These are phyloP conservation scores for Perognathus longimembris DNA, from an alignment of 2,113 vertebrate genomes.

Conservation along the genomic window DNA sequence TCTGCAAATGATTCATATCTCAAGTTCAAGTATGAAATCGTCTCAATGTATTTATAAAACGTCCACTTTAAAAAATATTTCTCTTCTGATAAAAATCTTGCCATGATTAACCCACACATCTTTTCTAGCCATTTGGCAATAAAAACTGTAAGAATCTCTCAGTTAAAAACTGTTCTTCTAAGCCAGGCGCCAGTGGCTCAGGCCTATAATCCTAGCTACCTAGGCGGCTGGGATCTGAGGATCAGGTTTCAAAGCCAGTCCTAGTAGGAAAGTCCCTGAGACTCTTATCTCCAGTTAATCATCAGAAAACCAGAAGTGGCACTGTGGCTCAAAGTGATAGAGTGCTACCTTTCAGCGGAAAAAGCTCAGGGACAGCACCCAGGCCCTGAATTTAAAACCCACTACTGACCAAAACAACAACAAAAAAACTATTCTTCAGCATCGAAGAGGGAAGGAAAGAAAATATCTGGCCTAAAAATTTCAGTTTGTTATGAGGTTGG, in stretches of 20 bases:
- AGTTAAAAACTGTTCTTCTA: background rate
- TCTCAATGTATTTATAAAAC: constrained; percentile 9
- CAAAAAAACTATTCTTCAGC: background rate
- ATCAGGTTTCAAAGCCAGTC: no score
- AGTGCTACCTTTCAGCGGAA: no score
- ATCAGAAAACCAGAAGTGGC: no score
- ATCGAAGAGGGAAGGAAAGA: background rate
- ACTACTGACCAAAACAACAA: background rate
- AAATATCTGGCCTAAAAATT: background rate
- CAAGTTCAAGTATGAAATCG: background rate
- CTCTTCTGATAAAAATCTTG: constrained; percentile 36
- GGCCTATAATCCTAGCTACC: no score
- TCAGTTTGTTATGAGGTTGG: constrained; percentile 26
- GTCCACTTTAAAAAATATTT: constrained; percentile 30
- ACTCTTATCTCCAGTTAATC: no score
- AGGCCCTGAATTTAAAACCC: no score
- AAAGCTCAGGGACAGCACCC: no score
- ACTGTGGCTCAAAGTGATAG: no score
- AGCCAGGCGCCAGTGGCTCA: no score
- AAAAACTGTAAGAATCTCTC: constrained; percentile 3
- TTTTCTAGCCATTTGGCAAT: constrained; percentile 12
- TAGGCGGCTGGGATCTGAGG: no score
- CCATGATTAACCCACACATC: background rate
- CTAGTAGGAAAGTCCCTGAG: no score
- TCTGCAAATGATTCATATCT: background rate